These are phyloP conservation scores for Phrixothrix hirtus DNA, from an alignment of 2,888 invertebrate species.

Conservation along the genomic window DNA sequence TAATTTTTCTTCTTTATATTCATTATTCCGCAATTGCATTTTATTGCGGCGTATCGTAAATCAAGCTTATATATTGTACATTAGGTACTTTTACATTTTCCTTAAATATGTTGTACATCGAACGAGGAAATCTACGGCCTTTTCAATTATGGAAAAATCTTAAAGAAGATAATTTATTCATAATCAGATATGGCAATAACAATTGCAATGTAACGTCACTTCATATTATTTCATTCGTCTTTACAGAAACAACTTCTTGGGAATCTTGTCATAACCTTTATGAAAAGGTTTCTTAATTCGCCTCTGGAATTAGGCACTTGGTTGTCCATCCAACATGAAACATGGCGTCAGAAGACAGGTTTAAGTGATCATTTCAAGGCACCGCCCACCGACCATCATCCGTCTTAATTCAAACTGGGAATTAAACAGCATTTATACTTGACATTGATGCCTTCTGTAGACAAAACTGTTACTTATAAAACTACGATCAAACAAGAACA, in stretches of 20 bases:
- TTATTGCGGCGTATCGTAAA: conserved; percentile 24
- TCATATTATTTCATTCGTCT: too few species aligned
- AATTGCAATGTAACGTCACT: too few species aligned
- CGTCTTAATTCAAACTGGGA: conserved; percentile 43
- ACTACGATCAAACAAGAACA: conserved; percentile 13
- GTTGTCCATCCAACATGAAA: conserved; percentile 35
- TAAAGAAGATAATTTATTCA: too few species aligned
- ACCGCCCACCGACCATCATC: conserved; percentile 41
- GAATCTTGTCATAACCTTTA: conserved; percentile 1
- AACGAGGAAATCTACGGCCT: conserved; percentile 5
- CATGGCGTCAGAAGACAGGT: conserved; percentile 41
- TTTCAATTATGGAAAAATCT: neutral
- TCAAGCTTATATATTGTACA: conserved; percentile 7
- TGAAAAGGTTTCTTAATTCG: conserved; percentile 19
- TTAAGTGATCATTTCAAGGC: conserved; percentile 38
- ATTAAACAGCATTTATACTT: conserved; percentile 43
- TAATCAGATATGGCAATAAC: too few species aligned
- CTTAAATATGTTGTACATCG: conserved; percentile 4
- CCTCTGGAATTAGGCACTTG: conserved; percentile 28
- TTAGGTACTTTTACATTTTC: neutral
- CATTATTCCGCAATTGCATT: conserved; percentile 38
- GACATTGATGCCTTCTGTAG: conserved; percentile 41
- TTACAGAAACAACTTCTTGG: too few species aligned
- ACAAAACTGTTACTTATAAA: conserved; percentile 30
- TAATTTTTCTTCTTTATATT: conserved; percentile 32